Conservation (phyloP, 35 echinoderm and acorn worm genomes). For the Patiria miniata region DNA sequence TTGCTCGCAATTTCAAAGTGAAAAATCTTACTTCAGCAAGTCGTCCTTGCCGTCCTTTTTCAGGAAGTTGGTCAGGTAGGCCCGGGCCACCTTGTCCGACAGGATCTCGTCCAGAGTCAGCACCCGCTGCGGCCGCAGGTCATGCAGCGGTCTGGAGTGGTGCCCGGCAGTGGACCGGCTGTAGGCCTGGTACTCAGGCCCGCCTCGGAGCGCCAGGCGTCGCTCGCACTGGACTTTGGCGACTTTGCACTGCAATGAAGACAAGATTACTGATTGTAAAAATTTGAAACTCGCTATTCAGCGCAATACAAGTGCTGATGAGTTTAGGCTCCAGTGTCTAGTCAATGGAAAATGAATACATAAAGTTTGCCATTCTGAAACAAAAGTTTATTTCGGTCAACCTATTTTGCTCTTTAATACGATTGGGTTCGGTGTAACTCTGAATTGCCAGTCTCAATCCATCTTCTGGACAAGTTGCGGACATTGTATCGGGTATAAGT, state of each 20-base stretch:
- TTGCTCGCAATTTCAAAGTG: too few species aligned
- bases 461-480: too few species aligned
- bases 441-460: too few species aligned
- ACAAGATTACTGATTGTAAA: conserved; percentile 18
- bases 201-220: conserved; percentile 53
- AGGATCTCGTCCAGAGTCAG: conserved; percentile 74
- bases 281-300: conserved; percentile 24
- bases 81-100: conserved; percentile 43
- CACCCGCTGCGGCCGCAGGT: conserved; percentile 41
- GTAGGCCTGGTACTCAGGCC: conserved; percentile 70
- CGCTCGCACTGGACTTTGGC: conserved; percentile 81
- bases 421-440: too few species aligned
- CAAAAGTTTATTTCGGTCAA: too few species aligned
- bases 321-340: too few species aligned
- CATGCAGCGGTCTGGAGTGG: conserved; percentile 13
- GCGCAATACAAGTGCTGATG: conserved; percentile 13
- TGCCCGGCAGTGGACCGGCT: conserved; percentile 1
- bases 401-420: too few species aligned
- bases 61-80: conserved; percentile 61
- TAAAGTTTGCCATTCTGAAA: too few species aligned
- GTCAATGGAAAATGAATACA: too few species aligned
- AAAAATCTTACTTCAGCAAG: conserved; percentile 59
- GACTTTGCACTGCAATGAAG: conserved; percentile 69
- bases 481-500: too few species aligned
- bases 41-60: conserved; percentile 73